Base-by-base conservation (phyloP, 1,140 invertebrate species). In the Penaeus indicus region DNA sequence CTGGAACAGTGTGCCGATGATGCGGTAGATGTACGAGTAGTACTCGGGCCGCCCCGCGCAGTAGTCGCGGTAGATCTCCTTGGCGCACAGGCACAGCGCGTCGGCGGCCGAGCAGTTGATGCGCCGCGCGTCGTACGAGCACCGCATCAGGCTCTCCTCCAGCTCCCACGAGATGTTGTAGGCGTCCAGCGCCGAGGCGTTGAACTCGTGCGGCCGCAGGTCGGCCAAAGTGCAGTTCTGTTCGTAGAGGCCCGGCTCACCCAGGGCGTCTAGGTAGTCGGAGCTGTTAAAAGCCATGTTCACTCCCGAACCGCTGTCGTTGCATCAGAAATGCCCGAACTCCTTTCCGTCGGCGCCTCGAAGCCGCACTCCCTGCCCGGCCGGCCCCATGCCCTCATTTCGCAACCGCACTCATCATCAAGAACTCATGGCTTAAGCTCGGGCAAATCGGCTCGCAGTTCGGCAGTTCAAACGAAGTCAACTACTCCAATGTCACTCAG, bases 1-100 rank as follows among this genome's bases (percentile, higher is more conserved):
- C 90, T 95, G 94, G 90, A 95, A 94, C 27, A 94, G 86, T 19
- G 94, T 95, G 18, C 95, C 95, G 25, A 95, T 92, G 38, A 94
- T 90, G 25, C 94, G 92, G 92, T 94, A 94, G 1, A 92, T 91
- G 85, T 92, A 91, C 0, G 94, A 94, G 91, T 93, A 94, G 91
- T 94, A 94, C n/a, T 85, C 86, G 10, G 89, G 83, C 18, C 72
- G 85, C 5, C 78, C 72, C 22, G 75, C 60, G 75, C 90, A 91
- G 54, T 89, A 75, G 25, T 72, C 60, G 25, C 77, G 47, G 78
- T 90, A 90, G 16, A 90, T 60, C 19, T 90, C 89, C 47, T 83
- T 47, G 21, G 84, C 78, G 42, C 90, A 90, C 47, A 75, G 61
- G 63, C 90, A 90, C 69, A 90, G 42, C 32, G 86, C 72, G 67